Base-by-base conservation (phyloP, 2,888 invertebrate species). In the Tromatobia lineatoria region DNA sequence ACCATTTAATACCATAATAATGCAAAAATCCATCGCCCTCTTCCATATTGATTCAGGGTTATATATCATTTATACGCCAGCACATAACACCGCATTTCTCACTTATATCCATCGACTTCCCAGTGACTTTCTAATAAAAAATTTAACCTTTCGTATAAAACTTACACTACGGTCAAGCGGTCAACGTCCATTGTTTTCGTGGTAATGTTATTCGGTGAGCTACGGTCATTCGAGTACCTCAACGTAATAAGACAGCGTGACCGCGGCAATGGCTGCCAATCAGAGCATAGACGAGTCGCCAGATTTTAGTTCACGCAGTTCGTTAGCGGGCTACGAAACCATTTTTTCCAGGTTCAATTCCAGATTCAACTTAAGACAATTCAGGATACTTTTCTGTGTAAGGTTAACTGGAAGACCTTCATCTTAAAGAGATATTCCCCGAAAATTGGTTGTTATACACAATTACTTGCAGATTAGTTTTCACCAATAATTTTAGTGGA, bases 141-240 rank as follows among this genome's bases (percentile, higher is more conserved):
- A 73, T 29, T 45, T 59, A 73, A 59, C 73, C 73, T 59, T 71
- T 73, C 57, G 25, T 18, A 59, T 73, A 57, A 59, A 59, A 61
- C n/a, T 18, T 34, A n/a, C n/a, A 11, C 45, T 20, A 18, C 59
- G 73, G 45, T 73, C 73, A 47, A 73, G 59, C 73, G 34, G 59
- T 10, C 8, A 29, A 25, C 59, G 57, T 42, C 18, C 57, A 71
- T 71, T 71, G 42, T 73, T 59, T 59, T 45, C 25, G 50, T 29
- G 29, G 29, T 50, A 50, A 69, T 34, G 69, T n/a, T 29, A 50
- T 69, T 50, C 50, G 29, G 18, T 25, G 69, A 52, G 69, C 69
- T n/a, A 25, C 29, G 15, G 45, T 29, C 47, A 69, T 34, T 69
- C 50, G 29, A 18, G 13, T 47, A 18, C 29, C 25, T 29, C n/a